Percentiles rank a stretch among this genome's conserved stretches.
phyloP scores from a whole-genome alignment of 2,888 invertebrate genomes.

The Rosalia funebris region DNA sequence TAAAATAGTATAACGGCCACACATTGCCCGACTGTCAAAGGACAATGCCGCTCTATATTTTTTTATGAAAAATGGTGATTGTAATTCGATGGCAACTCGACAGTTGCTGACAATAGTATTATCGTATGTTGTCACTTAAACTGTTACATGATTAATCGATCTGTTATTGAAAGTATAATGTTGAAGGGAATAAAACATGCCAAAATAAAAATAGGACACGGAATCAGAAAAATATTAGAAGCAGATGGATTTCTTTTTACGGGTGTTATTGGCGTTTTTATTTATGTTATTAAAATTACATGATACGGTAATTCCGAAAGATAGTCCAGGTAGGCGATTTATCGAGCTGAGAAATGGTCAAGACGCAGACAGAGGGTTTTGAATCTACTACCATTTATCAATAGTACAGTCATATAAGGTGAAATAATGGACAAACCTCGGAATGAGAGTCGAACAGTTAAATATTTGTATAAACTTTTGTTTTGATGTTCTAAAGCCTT shows the following conservation, averaged over 20 bases:
- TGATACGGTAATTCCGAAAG: no score
- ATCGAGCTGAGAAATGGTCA: no score
- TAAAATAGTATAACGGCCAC: constrained; percentile 40
- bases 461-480: no score
- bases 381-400: no score
- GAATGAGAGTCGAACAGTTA: no score
- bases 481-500: no score
- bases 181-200: neutral
- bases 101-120: constrained; percentile 44
- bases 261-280: neutral
- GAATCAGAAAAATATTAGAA: constrained; percentile 17
- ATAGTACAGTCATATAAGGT: no score
- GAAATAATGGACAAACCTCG: no score
- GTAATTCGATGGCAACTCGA: constrained; percentile 33
- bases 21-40: constrained; percentile 33
- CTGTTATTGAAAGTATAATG: constrained; percentile 47
- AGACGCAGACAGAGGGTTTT: no score
- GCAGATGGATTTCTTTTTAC: neutral
- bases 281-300: no score
- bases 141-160: constrained; percentile 51
- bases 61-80: constrained; percentile 43
- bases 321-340: no score
- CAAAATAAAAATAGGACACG: neutral
- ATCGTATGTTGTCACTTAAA: constrained; percentile 41
- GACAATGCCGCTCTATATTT: constrained; percentile 35